phyloP scores from a whole-genome alignment of 2,888 invertebrate genomes.

The Drepana falcataria region DNA sequence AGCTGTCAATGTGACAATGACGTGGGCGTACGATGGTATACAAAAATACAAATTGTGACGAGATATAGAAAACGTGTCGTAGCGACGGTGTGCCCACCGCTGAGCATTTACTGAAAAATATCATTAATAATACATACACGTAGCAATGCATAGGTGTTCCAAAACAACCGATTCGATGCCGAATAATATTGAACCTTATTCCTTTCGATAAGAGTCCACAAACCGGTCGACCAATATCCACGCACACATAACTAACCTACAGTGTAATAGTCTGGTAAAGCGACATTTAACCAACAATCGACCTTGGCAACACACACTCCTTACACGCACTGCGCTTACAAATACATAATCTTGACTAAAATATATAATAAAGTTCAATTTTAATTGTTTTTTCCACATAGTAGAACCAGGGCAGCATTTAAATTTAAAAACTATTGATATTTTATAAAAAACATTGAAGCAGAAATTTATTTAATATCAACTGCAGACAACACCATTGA shows the following conservation, averaged over 20 bases:
- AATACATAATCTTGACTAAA: not conserved
- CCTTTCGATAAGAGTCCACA: not conserved
- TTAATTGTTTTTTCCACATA: too few species aligned
- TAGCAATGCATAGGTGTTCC: too few species aligned
- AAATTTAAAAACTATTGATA: too few species aligned
- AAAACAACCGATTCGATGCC: not conserved
- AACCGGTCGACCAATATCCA: not conserved
- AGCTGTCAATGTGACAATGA: not conserved
- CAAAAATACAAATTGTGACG: not conserved
- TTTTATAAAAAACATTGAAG: too few species aligned
- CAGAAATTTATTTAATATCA: too few species aligned
- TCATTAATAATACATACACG: too few species aligned
- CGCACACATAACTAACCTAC: not conserved
- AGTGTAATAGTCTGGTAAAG: slow-evolving; percentile 10
- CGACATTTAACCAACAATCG: slow-evolving; percentile 10
- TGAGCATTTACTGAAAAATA: not conserved
- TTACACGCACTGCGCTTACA: slow-evolving; percentile 5
- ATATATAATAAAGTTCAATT: too few species aligned
- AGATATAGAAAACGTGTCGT: not conserved
- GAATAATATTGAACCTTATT: too few species aligned
- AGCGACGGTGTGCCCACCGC: not conserved
- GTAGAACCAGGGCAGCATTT: too few species aligned
- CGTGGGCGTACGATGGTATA: not conserved
- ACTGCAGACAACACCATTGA: too few species aligned
- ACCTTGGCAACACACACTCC: slow-evolving; percentile 11